Evolutionary conservation across 2,888 invertebrate genomes (phyloP).

Genomic region (Andrena praecox): DNA sequence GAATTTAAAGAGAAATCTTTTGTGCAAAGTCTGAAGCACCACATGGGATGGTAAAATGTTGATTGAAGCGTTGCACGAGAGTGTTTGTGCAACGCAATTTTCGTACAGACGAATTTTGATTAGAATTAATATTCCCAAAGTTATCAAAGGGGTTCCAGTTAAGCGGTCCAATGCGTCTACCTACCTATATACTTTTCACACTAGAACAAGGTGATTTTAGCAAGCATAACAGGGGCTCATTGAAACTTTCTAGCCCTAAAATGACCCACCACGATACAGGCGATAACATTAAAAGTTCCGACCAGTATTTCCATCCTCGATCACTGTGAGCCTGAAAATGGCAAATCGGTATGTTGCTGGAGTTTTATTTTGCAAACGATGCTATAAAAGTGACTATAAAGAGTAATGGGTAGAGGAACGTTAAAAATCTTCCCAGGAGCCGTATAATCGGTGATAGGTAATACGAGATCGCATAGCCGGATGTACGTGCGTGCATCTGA

Average conservation of each 20-base stretch:
- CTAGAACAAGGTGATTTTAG: neutral
- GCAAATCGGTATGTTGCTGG: neutral
- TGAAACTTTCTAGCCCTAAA: neutral
- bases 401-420: neutral
- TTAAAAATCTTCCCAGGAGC: neutral
- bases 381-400: conserved; percentile 21
- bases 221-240: neutral
- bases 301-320: conserved; percentile 5
- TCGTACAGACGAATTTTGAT: too few species aligned
- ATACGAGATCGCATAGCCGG: too few species aligned
- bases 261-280: neutral
- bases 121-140: too few species aligned
- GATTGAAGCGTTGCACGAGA: too few species aligned
- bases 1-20: too few species aligned
- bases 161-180: neutral
- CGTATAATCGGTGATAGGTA: conserved; percentile 3
- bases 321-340: neutral
- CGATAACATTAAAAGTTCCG: neutral
- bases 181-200: conserved; percentile 22
- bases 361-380: conserved; percentile 15
- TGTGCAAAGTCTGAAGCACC: too few species aligned
- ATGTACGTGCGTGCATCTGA: too few species aligned
- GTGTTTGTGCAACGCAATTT: too few species aligned
- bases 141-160: too few species aligned
- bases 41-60: too few species aligned